phyloP scores from a whole-genome alignment of 2,888 invertebrate genomes.

The Stictocephala bisonia region DNA sequence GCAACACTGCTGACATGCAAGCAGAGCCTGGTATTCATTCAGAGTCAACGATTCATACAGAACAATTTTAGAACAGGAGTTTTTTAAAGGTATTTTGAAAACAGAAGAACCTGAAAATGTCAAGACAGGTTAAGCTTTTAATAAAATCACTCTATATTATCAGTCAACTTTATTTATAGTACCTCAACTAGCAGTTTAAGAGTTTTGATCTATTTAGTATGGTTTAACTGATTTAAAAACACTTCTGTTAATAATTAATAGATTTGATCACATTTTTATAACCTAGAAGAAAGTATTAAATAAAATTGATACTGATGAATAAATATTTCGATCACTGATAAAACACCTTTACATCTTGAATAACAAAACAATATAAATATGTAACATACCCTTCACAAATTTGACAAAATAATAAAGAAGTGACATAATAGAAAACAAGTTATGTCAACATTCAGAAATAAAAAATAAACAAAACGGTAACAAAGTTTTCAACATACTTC shows the following conservation, averaged over 20 bases:
- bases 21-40: no score
- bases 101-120: no score
- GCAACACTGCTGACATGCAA: no score
- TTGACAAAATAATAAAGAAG: conserved; percentile 6
- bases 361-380: conserved; percentile 15
- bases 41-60: no score
- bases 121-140: no score
- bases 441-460: not conserved
- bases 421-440: conserved; percentile 7
- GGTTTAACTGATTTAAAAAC: not conserved
- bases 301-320: conserved; percentile 1
- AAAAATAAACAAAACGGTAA: conserved; percentile 27
- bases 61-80: no score
- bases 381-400: conserved; percentile 19
- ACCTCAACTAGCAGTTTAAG: not conserved
- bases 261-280: not conserved
- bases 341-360: conserved; percentile 18
- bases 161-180: not conserved
- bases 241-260: not conserved
- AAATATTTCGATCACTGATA: conserved; percentile 8
- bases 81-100: no score
- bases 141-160: no score
- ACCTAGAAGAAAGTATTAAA: not conserved
- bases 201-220: not conserved
- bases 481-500: conserved; percentile 9